Percentiles rank a stretch among this genome's conserved stretches.
These are phyloP conservation scores for Corythaeola cristata DNA, from an alignment of 2,113 vertebrate species.

Conservation along the genomic window DNA sequence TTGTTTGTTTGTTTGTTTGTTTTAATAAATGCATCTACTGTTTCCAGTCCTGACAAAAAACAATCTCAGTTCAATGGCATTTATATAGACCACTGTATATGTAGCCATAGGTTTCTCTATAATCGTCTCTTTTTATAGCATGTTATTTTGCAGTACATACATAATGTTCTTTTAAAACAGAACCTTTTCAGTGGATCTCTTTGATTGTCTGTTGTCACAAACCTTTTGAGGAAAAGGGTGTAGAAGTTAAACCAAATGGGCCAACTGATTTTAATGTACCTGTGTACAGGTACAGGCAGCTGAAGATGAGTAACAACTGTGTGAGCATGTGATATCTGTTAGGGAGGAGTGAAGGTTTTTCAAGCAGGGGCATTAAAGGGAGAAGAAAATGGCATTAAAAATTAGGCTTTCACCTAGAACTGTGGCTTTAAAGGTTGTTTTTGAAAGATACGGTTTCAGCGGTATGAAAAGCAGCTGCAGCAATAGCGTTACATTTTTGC, in stretches of 20 bases:
- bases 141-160: not conserved
- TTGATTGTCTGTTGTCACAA: not conserved
- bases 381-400: not conserved
- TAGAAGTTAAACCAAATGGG: not conserved
- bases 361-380: not conserved
- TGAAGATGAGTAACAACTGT: not conserved
- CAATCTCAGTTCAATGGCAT: not conserved
- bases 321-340: accelerated
- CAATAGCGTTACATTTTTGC: not conserved
- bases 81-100: not conserved
- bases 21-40: not conserved
- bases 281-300: not conserved
- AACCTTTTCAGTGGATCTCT: not conserved
- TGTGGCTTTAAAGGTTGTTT: not conserved
- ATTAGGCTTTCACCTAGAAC: not conserved
- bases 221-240: not conserved
- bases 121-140: not conserved
- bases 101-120: not conserved
- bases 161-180: not conserved
- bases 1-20: not conserved
- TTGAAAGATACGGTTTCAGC: not conserved
- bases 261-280: not conserved
- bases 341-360: not conserved
- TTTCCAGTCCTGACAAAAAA: not conserved
- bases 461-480: not conserved